Conservation (phyloP, 2,113 vertebrate species). For the Uropsilus gracilis region DNA sequence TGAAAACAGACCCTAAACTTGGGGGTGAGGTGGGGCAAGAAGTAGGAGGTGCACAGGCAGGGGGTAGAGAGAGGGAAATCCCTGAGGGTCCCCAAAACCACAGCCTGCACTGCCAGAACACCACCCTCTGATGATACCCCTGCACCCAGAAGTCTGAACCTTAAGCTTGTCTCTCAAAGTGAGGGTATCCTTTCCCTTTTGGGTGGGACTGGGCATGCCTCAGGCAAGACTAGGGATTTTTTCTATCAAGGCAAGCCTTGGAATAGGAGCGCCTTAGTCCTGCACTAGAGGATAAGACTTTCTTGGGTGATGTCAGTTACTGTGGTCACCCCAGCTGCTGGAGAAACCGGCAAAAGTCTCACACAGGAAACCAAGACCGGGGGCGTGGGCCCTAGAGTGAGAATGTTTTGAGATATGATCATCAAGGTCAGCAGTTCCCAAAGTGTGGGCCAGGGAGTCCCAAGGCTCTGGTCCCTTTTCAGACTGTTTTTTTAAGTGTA, state of each 20-base stretch:
- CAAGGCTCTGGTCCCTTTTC: neutral
- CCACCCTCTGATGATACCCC: neutral
- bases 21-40: neutral
- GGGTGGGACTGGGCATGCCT: neutral
- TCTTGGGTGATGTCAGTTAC: neutral
- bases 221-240: neutral
- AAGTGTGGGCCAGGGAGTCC: neutral
- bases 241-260: neutral
- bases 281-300: neutral
- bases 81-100: neutral
- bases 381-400: neutral
- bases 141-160: too few relatives aligned
- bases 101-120: neutral
- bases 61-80: neutral
- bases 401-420: neutral
- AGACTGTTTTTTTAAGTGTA: neutral
- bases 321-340: neutral
- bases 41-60: neutral
- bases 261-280: neutral
- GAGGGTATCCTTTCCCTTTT: neutral
- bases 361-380: slow-evolving; percentile 17
- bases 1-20: slow-evolving; percentile 57
- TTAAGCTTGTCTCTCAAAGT: neutral
- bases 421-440: neutral
- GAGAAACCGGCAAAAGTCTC: slow-evolving; percentile 24